Conservation (phyloP, 1,140 invertebrate genomes). For the Scylla paramamosain region DNA sequence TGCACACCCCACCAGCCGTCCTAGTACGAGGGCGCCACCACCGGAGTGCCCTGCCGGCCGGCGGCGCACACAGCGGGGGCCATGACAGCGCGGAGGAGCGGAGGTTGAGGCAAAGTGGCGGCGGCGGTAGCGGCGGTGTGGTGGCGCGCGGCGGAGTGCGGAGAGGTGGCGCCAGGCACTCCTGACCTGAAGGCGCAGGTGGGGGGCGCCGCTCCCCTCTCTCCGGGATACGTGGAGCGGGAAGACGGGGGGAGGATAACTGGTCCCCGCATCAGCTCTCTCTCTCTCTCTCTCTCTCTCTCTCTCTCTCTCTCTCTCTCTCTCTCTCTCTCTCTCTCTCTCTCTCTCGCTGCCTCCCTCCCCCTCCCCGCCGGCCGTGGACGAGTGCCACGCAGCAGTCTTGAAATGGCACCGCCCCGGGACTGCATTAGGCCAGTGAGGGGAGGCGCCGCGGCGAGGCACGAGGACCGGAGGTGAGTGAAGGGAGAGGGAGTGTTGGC, state of each 20-base stretch:
- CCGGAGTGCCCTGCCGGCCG: not conserved
- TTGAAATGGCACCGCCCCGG: not conserved
- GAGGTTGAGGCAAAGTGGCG: constrained; percentile 16
- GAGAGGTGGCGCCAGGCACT: constrained; percentile 58
- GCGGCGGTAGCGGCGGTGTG: constrained; percentile 62
- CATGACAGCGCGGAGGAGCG: no score
- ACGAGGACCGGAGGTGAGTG: no score
- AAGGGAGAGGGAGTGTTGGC: no score
- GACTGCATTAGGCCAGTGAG: not conserved
- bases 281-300: constrained; percentile 31
- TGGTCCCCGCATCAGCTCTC: not conserved
- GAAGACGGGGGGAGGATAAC: not conserved
- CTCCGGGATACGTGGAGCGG: no score
- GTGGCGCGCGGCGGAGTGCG: constrained; percentile 72
- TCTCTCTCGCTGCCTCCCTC: not conserved
- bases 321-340: not conserved
- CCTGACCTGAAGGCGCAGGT: constrained; percentile 73
- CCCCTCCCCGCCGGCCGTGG: not conserved
- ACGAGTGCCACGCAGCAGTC: not conserved
- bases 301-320: not conserved
- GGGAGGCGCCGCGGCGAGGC: not conserved
- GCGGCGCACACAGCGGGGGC: not conserved
- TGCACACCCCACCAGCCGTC: not conserved
- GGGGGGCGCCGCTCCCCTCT: not conserved
- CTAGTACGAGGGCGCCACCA: not conserved